Base-by-base conservation (phyloP, 2,888 invertebrate species). In the Atherix ibis region DNA sequence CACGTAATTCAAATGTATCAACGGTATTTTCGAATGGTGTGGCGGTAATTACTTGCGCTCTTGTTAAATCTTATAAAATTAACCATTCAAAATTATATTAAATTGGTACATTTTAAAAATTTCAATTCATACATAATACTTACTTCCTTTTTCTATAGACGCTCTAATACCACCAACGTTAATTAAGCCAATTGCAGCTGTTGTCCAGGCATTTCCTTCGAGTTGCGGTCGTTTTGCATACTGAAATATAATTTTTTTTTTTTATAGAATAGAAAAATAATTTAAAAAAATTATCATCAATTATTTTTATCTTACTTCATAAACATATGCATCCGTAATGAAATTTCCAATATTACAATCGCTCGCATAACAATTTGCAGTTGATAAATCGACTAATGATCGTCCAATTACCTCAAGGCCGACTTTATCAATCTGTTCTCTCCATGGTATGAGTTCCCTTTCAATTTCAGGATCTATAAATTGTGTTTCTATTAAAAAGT, bases 331-430 rank as follows among this genome's bases (percentile, higher is more conserved):
- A 43, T 84, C 82, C 19, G 78, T 68, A 32, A 80, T 65, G 17
- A 80, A 70, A 51, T 71, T 76, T 17, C 82, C 85, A 31, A 84
- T 56, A 47, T 75, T 78, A 47, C 84, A 85, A 54, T 85, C 84
- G 0, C 48, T 49, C 8, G 59, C 58, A 2, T 68, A 50, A 44
- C 82, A 82, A 2, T 52, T 48, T 0, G 55, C 54, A 24, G 63
- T 65, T 2, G 68, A 62, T 24, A 85, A 51, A 10, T 62, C 52
- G 0, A 80, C 75, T 42, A 63, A 54, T 0, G 72, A 66, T 2
- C 41, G 43, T 0, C 81, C 84, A 3, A 84, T 49, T n/a, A 66
- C 54, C 37, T 62, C 53, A 2, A 58, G 60, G 1, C 73, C 74
- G 35, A 56, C 43, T 18, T 58, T 63, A 37, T 75, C 67, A 12